These are phyloP conservation scores for Leptinotarsa peninsularis DNA, from an alignment of 2,888 invertebrate genomes.

Conservation along the genomic window DNA sequence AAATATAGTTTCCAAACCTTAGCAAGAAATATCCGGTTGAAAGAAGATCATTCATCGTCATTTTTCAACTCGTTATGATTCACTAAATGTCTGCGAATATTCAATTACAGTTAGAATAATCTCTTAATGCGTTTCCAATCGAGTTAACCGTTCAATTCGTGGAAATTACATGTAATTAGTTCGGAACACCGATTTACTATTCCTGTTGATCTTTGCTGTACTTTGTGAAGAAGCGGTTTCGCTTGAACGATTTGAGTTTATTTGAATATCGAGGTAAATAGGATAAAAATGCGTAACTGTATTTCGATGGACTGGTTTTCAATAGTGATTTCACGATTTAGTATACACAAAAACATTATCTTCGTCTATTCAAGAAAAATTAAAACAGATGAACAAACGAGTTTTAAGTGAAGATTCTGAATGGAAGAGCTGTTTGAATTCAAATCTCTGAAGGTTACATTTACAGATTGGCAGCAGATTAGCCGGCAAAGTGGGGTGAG, in stretches of 20 bases:
- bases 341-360: neutral
- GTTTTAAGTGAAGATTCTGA: too few species aligned
- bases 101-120: constrained; percentile 26
- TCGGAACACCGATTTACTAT: constrained; percentile 7
- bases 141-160: constrained; percentile 26
- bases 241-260: neutral
- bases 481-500: too few species aligned
- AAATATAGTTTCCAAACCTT: too few species aligned
- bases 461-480: too few species aligned
- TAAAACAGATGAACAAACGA: too few species aligned
- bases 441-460: too few species aligned
- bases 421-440: too few species aligned
- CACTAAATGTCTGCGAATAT: constrained; percentile 6
- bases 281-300: constrained; percentile 4
- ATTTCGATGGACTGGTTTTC: neutral
- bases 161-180: constrained; percentile 1
- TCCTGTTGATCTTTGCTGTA: constrained; percentile 4
- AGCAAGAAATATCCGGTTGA: too few species aligned
- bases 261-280: constrained; percentile 4
- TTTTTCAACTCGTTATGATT: neutral
- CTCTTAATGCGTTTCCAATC: constrained; percentile 31
- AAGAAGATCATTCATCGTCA: neutral
- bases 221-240: constrained; percentile 8
- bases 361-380: too few species aligned
- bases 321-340: neutral